A percentile compares a stretch with the other conserved stretches of the same genome.
Evolutionary conservation across 1,140 invertebrate species (phyloP).

Genomic region (Drosophila sp.): DNA sequence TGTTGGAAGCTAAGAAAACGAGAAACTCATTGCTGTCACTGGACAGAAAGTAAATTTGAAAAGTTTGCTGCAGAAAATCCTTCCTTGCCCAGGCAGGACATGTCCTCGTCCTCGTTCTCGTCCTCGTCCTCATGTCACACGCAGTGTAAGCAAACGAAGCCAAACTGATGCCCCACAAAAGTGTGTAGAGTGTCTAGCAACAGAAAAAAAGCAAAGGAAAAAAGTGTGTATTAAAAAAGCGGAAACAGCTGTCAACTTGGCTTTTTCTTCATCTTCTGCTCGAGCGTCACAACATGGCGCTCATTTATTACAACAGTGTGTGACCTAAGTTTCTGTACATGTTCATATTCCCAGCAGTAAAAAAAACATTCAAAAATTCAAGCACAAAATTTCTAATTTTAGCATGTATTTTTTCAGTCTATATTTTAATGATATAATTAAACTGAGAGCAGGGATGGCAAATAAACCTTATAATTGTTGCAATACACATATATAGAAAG

Average conservation of each 20-base stretch:
- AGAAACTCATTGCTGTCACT: conserved; percentile 82
- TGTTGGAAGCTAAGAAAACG: conserved; percentile 52
- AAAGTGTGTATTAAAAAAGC: conserved; percentile 79
- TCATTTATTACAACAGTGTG: conserved; percentile 70
- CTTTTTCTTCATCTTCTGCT: conserved; percentile 39
- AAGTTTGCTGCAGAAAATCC: conserved; percentile 75
- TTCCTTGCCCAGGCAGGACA: conserved; percentile 55
- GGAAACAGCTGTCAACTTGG: conserved; percentile 79
- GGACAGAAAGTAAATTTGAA: conserved; percentile 71
- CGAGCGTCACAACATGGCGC: conserved; percentile 64
- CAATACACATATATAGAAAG: no score
- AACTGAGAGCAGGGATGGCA: no score
- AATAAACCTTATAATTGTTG: no score
- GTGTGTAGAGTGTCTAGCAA: background rate
- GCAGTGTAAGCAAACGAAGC: conserved; percentile 58
- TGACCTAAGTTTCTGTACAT: background rate
- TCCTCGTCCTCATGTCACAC: conserved; percentile 56
- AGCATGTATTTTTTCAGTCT: no score
- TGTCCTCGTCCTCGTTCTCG: conserved; percentile 30
- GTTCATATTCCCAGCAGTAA: background rate
- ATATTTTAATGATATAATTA: no score
- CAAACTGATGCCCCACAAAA: conserved; percentile 52
- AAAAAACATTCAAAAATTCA: no score
- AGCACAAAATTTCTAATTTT: no score
- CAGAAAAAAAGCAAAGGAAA: no score